A percentile compares a stretch with the other conserved stretches of the same genome.
These are phyloP conservation scores for Orbicella faveolata DNA, from an alignment of 64 coral and sea anemone species.

Conservation along the genomic window DNA sequence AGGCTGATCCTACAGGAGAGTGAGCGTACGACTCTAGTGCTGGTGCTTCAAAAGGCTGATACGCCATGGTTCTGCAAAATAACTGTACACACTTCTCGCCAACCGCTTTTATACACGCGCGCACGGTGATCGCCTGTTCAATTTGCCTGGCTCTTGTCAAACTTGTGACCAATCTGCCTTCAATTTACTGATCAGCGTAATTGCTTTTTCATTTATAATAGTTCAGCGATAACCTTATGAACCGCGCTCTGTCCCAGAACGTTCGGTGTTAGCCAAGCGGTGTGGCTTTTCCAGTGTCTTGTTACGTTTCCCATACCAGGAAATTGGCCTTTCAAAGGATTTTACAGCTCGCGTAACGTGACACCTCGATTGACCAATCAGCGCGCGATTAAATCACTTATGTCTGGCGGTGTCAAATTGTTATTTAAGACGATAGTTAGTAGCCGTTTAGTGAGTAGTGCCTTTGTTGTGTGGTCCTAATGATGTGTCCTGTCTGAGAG, in stretches of 20 bases:
- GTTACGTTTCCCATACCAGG: constrained; percentile 54
- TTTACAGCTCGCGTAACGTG: background rate
- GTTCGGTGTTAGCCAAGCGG: constrained; percentile 12
- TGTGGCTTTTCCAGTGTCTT: constrained; percentile 1
- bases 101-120: background rate
- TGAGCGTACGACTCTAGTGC: constrained; percentile 14
- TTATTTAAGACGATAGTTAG: constrained; percentile 37
- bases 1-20: constrained; percentile 36
- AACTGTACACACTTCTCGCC: background rate
- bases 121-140: background rate
- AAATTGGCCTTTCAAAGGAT: constrained; percentile 66
- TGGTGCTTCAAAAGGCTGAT: constrained; percentile 13
- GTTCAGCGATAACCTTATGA: constrained; percentile 61
- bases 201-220: constrained; percentile 73
- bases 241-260: constrained; percentile 22
- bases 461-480: constrained; percentile 45
- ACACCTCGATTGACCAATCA: constrained; percentile 33
- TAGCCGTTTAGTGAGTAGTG: constrained; percentile 7
- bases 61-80: background rate
- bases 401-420: constrained; percentile 59
- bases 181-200: constrained; percentile 47
- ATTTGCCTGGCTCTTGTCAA: constrained; percentile 30
- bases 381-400: background rate
- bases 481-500: constrained; percentile 26
- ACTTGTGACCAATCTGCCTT: constrained; percentile 20